A percentile compares a stretch with the other conserved stretches of the same genome.
These are phyloP conservation scores for Sigmodon hispidus DNA, from an alignment of 2,113 vertebrate species.

Conservation along the genomic window DNA sequence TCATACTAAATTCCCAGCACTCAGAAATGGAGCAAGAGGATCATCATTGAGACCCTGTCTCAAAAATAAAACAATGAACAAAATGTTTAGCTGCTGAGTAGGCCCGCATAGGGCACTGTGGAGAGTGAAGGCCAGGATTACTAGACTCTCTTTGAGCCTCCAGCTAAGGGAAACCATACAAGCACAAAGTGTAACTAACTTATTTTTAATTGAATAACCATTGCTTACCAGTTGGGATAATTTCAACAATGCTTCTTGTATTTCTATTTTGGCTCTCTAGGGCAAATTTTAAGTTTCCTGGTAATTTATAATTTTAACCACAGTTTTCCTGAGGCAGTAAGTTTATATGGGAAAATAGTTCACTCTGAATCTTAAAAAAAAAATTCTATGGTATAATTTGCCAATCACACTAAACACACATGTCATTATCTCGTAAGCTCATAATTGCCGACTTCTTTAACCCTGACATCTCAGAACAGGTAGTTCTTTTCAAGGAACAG, in stretches of 20 bases:
- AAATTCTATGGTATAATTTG: constrained; percentile 74
- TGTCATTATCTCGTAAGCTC: constrained; percentile 78
- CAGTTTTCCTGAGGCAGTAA: constrained; percentile 77
- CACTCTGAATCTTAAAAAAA: constrained; percentile 66
- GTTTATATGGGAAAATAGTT: constrained; percentile 76
- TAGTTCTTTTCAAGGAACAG: constrained; percentile 52
- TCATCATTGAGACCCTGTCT: background rate
- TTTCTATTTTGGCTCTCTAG: constrained; percentile 75
- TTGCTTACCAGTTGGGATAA: constrained; percentile 73
- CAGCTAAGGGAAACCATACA: constrained; percentile 54
- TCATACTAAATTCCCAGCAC: background rate
- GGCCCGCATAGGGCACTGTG: background rate
- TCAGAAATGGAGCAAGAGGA: background rate
- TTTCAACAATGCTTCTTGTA: constrained; percentile 77
- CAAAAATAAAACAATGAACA: background rate
- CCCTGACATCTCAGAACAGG: constrained; percentile 60
- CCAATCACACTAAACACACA: constrained; percentile 72
- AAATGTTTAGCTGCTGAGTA: background rate
- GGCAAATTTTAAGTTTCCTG: constrained; percentile 76
- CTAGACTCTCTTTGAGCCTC: background rate
- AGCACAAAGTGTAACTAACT: constrained; percentile 70
- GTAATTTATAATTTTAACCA: constrained; percentile 81
- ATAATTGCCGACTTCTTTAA: constrained; percentile 74
- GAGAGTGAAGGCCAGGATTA: background rate
- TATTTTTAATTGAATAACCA: constrained; percentile 80